Conservation (phyloP, 2,113 vertebrate genomes). For the Phaethon lepturus region DNA sequence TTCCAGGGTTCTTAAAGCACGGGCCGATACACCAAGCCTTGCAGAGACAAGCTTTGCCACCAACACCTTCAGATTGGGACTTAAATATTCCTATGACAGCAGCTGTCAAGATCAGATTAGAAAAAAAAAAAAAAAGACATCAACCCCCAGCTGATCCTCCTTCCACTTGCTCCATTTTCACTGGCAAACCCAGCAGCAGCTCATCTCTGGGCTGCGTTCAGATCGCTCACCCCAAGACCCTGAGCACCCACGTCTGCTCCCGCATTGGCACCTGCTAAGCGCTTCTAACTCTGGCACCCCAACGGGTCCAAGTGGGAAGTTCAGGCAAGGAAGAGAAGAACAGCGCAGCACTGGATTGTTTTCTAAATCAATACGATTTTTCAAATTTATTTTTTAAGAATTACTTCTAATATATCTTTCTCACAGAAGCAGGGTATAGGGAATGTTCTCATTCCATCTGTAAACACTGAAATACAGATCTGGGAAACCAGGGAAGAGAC, state of each 20-base stretch:
- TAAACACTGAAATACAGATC: constrained; percentile 88
- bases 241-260: not conserved
- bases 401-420: constrained; percentile 86
- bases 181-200: not conserved
- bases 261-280: not conserved
- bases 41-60: not conserved
- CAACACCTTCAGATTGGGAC: not conserved
- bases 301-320: not conserved
- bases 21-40: accelerated
- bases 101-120: accelerated
- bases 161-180: not conserved
- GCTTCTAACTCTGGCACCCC: not conserved
- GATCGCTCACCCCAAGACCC: accelerated
- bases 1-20: not conserved
- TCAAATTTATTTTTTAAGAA: constrained; percentile 87
- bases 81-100: not conserved
- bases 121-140: not conserved
- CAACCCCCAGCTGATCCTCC: no score
- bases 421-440: constrained; percentile 81
- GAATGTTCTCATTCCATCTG: constrained; percentile 82
- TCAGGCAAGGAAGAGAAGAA: not conserved
- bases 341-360: constrained; percentile 13
- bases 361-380: constrained; percentile 84
- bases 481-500: constrained; percentile 82
- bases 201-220: accelerated